Conservation (phyloP, 2,113 vertebrate species). For the Balaenoptera acutorostrata region DNA sequence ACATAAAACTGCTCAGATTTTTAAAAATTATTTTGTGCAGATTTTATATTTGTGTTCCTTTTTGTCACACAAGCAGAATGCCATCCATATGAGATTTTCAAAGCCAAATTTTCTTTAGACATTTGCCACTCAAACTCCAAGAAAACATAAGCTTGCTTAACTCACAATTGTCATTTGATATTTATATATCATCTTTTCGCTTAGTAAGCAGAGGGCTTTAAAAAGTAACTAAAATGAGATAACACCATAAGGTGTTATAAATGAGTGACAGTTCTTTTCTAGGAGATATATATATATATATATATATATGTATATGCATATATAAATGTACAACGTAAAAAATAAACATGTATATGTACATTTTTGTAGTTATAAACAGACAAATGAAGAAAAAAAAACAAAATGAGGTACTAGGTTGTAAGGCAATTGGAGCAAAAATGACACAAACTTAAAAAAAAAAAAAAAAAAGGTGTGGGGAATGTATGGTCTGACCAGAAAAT, state of each 20-base stretch:
- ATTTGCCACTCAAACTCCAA: conserved; percentile 55
- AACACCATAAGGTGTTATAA: conserved; percentile 21
- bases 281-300: not conserved
- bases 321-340: not conserved
- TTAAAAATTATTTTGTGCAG: not conserved
- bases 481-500: conserved; percentile 27
- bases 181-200: conserved; percentile 36
- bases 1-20: not conserved
- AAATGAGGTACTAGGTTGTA: not conserved
- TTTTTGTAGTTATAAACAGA: not conserved
- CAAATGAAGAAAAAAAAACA: not conserved
- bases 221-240: conserved; percentile 43
- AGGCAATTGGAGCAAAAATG: conserved; percentile 15
- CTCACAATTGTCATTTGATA: conserved; percentile 29
- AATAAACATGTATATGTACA: conserved; percentile 16
- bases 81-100: conserved; percentile 30
- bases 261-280: conserved; percentile 9
- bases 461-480: not conserved
- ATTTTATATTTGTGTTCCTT: conserved; percentile 29
- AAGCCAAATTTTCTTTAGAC: conserved; percentile 52
- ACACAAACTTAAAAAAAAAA: not conserved
- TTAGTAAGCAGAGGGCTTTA: conserved; percentile 9
- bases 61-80: conserved; percentile 36
- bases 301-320: not conserved
- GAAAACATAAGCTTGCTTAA: conserved; percentile 42